A percentile compares a stretch with the other conserved stretches of the same genome.
These are phyloP conservation scores for Willowsia nigromaculata DNA, from an alignment of 2,888 invertebrate species.

Conservation along the genomic window DNA sequence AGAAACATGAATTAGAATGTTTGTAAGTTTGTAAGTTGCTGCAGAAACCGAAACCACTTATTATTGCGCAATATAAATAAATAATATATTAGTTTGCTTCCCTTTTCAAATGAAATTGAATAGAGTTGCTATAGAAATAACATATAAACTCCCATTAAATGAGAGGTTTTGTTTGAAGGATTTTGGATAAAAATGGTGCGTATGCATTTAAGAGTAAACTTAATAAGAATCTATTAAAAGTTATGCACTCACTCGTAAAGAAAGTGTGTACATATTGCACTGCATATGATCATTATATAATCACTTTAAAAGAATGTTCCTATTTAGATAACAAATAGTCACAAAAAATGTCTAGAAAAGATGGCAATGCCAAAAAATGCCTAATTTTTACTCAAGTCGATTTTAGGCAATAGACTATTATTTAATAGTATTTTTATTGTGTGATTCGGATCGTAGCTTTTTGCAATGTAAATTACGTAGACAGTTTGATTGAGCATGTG, in stretches of 20 bases:
- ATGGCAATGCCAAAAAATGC: not conserved
- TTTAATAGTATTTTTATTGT: not conserved
- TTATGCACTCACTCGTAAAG: not conserved
- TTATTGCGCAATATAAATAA: not conserved
- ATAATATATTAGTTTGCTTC: not conserved
- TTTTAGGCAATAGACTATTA: too few species aligned
- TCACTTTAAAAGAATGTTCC: not conserved
- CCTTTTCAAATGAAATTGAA: not conserved
- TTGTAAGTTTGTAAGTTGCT: not conserved
- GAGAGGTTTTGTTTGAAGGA: not conserved
- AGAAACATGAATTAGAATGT: too few species aligned
- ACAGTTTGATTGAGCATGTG: not conserved
- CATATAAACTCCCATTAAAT: not conserved
- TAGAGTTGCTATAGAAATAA: not conserved
- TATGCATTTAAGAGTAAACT: too few species aligned
- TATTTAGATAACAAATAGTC: not conserved
- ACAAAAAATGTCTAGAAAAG: not conserved
- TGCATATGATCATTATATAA: not conserved
- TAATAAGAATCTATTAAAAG: not conserved
- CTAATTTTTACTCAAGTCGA: too few species aligned
- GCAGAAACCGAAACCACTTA: not conserved
- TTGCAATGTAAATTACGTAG: not conserved
- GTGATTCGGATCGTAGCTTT: not conserved
- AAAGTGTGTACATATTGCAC: not conserved
- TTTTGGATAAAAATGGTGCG: not conserved